Conservation (phyloP, 2,797 vertebrate genomes). For the Pachyuromys duprasi region DNA sequence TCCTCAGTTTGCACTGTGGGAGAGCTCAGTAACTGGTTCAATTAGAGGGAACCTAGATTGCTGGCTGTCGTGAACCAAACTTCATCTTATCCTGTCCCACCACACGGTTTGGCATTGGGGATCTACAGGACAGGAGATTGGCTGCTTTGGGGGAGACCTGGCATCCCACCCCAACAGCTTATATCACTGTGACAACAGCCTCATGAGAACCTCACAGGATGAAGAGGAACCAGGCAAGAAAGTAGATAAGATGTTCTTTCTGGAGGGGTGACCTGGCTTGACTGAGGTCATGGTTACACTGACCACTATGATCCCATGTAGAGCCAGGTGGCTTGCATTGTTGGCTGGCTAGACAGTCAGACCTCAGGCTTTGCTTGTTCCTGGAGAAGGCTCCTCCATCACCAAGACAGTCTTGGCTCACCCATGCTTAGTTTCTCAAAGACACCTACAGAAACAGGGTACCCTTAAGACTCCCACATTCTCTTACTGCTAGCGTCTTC, state of each 20-base stretch:
- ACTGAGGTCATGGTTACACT: neutral
- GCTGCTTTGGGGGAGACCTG: neutral
- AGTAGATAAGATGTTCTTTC: neutral
- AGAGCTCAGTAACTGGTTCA: neutral
- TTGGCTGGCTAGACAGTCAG: neutral
- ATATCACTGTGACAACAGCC: neutral
- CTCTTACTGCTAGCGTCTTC: neutral
- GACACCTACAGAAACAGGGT: neutral
- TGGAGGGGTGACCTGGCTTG: neutral
- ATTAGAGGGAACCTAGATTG: neutral
- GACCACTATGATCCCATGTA: no score
- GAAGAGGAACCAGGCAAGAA: neutral
- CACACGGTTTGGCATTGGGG: neutral
- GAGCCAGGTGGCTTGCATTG: neutral
- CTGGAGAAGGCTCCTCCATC: neutral
- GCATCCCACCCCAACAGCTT: neutral
- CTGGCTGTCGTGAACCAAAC: neutral
- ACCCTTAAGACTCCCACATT: neutral
- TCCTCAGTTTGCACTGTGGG: neutral
- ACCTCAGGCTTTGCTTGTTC: neutral
- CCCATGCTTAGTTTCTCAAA: neutral
- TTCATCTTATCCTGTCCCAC: neutral
- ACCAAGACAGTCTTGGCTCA: neutral
- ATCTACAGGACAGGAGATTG: neutral
- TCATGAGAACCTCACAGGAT: neutral